Evolutionary conservation across 2,113 vertebrate genomes (phyloP).

Genomic region (Hippocampus zosterae): DNA sequence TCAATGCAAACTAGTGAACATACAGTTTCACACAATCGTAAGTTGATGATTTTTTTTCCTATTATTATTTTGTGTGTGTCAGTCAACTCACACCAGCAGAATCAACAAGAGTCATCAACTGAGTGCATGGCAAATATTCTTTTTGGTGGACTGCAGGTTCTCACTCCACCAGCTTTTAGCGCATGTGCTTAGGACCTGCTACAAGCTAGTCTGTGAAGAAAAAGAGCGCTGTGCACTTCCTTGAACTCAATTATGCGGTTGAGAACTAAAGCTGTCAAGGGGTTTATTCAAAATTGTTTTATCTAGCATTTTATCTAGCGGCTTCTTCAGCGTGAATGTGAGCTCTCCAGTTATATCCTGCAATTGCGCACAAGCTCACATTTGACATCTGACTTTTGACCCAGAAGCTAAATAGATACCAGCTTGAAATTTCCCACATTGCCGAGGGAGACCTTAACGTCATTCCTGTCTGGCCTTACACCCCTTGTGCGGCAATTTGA

Average conservation of each 20-base stretch:
- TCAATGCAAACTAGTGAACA: too few species aligned
- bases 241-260: background rate
- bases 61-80: background rate
- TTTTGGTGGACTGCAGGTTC: background rate
- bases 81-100: background rate
- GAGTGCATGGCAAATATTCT: background rate
- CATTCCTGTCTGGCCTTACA: constrained; percentile 51
- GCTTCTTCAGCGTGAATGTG: background rate
- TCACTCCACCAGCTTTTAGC: background rate
- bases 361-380: constrained; percentile 27
- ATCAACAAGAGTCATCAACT: background rate
- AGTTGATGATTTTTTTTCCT: too few species aligned
- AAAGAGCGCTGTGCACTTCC: background rate
- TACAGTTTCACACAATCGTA: too few species aligned
- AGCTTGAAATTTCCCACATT: constrained; percentile 52
- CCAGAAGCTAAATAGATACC: constrained; percentile 26
- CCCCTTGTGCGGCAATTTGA: constrained; percentile 23
- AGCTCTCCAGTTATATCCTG: background rate
- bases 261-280: background rate
- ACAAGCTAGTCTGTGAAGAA: background rate
- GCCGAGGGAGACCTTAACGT: constrained; percentile 35
- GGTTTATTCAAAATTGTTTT: background rate
- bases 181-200: background rate
- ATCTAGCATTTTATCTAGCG: background rate
- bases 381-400: constrained; percentile 46